Conservation (phyloP, 2,888 invertebrate species). For the Pardosa pseudoannulata region DNA sequence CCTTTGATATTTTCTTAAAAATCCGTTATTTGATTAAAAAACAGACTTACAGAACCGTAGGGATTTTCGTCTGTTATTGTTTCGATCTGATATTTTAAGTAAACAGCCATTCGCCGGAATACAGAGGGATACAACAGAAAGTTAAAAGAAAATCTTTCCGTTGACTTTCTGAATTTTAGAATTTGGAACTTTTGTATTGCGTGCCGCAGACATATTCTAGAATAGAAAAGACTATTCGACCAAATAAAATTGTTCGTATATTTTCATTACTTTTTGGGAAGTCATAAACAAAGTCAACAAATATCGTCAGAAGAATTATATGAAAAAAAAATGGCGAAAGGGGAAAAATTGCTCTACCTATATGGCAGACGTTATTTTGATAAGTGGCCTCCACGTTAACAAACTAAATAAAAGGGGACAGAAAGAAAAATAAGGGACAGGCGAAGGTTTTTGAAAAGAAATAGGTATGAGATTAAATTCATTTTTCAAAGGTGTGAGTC, state of each 20-base stretch:
- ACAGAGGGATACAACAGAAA: neutral
- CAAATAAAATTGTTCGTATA: constrained; percentile 6
- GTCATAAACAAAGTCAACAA: constrained; percentile 20
- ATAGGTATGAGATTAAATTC: constrained; percentile 70
- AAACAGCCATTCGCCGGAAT: neutral
- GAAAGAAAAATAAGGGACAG: constrained; percentile 16
- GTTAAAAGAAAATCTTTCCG: neutral
- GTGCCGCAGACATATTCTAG: neutral
- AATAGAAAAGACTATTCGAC: constrained; percentile 11
- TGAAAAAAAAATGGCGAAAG: neutral
- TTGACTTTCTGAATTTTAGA: neutral
- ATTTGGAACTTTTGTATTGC: neutral
- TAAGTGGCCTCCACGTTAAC: constrained; percentile 42
- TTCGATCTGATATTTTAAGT: neutral
- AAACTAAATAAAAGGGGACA: constrained; percentile 36
- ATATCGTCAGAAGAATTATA: neutral
- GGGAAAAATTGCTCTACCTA: constrained; percentile 1
- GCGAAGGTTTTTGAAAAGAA: constrained; percentile 44
- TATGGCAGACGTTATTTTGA: constrained; percentile 28
- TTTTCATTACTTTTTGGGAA: constrained; percentile 4
- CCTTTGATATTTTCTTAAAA: too few relatives aligned
- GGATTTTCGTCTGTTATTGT: neutral
- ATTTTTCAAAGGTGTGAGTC: constrained; percentile 69
- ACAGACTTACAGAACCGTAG: neutral
- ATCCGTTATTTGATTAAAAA: constrained; percentile 8